Conservation (phyloP, 2,888 invertebrate genomes). For the Himalopsyche anomala region DNA sequence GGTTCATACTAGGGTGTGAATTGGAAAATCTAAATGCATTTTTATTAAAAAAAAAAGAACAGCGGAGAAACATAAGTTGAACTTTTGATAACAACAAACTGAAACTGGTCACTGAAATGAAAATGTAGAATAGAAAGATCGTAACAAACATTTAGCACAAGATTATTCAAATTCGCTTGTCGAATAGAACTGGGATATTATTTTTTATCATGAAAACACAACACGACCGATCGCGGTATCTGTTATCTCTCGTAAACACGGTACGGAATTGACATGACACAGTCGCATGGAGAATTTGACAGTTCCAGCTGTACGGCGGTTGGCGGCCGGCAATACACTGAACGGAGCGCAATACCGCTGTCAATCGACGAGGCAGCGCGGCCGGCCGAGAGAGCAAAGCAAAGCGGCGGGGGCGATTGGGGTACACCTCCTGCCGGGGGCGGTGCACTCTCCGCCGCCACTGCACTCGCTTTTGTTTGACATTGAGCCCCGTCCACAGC, state of each 20-base stretch:
- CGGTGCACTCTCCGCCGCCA: conserved; percentile 27
- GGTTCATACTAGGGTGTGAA: too few species aligned
- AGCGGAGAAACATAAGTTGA: too few species aligned
- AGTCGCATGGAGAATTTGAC: neutral
- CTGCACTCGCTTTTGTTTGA: conserved; percentile 30
- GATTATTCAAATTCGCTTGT: neutral
- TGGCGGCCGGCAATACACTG: neutral
- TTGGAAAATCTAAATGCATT: too few species aligned
- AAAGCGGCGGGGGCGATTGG: neutral
- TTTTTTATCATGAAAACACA: neutral
- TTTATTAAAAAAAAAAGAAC: too few species aligned
- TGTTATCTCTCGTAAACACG: too few species aligned
- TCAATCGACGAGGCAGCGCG: neutral
- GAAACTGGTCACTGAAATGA: too few species aligned
- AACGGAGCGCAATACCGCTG: conserved; percentile 9
- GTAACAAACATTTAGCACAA: neutral
- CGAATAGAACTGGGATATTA: neutral
- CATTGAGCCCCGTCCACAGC: neutral
- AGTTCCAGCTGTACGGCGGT: conserved; percentile 17
- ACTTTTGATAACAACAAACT: too few species aligned
- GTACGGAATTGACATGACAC: neutral
- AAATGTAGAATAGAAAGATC: too few species aligned
- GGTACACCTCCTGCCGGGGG: conserved; percentile 3
- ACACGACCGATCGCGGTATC: neutral
- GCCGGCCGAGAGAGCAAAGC: neutral